These are phyloP conservation scores for Nyctereutes procyonoides DNA, from an alignment of 2,113 vertebrate species.

Conservation along the genomic window DNA sequence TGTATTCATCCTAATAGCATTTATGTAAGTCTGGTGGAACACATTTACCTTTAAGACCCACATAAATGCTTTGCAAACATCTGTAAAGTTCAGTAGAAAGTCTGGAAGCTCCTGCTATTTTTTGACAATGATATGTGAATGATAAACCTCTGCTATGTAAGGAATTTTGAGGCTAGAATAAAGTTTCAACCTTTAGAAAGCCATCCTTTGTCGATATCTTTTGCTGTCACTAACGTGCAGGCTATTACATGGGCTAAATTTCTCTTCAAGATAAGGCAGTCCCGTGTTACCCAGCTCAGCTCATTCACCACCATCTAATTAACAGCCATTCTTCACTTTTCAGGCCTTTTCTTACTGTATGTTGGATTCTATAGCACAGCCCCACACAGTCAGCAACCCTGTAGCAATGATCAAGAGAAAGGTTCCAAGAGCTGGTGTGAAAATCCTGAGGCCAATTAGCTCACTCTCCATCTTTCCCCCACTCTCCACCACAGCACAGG, in stretches of 20 bases:
- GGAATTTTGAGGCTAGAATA: slow-evolving; percentile 23
- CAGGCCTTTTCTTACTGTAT: neutral
- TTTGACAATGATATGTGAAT: slow-evolving; percentile 37
- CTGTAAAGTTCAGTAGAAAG: slow-evolving; percentile 46
- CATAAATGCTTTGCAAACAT: slow-evolving; percentile 52
- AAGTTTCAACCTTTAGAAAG: slow-evolving; percentile 53
- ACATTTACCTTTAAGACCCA: neutral
- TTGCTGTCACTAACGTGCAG: slow-evolving; percentile 4
- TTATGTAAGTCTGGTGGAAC: slow-evolving; percentile 5
- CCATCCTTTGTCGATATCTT: neutral
- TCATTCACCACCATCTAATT: slow-evolving; percentile 30
- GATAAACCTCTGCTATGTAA: neutral
- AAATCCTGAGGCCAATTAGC: slow-evolving; percentile 34
- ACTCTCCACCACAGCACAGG: neutral
- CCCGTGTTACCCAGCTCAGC: neutral
- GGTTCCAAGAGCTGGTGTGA: neutral
- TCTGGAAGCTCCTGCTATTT: slow-evolving; percentile 37
- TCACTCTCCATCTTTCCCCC: neutral
- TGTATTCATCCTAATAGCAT: neutral
- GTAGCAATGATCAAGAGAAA: slow-evolving; percentile 30
- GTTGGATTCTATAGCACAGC: neutral
- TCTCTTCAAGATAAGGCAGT: neutral
- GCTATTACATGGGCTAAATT: neutral
- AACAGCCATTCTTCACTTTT: slow-evolving; percentile 28
- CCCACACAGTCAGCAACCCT: neutral